phyloP scores from a whole-genome alignment of 2,888 invertebrate genomes.

The Stenoptilia bipunctidactyla region DNA sequence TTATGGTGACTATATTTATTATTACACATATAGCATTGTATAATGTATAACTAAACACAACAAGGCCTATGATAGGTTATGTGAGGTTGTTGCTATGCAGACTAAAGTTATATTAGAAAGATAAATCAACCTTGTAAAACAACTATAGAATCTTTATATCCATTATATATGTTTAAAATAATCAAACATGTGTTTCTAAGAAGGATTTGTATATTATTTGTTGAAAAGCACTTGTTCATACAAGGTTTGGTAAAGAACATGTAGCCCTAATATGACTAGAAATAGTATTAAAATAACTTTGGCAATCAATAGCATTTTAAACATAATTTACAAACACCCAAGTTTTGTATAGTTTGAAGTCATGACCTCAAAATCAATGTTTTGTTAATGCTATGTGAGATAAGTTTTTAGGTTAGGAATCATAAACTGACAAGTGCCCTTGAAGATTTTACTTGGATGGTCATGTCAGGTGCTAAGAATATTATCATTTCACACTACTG shows the following conservation, averaged over 20 bases:
- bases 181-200: no score
- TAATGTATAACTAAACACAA: not conserved
- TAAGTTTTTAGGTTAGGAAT: conserved; percentile 54
- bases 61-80: conserved; percentile 38
- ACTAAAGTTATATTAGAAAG: conserved; percentile 18
- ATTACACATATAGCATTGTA: not conserved
- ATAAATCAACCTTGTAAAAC: not conserved
- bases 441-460: conserved; percentile 44
- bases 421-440: conserved; percentile 32
- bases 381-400: conserved; percentile 17
- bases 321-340: no score
- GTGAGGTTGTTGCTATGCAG: conserved; percentile 54
- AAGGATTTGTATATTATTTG: no score
- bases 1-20: not conserved
- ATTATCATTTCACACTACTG: no score
- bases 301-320: conserved; percentile 12
- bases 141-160: no score
- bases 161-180: no score
- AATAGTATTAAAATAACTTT: conserved; percentile 26
- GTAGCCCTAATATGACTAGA: conserved; percentile 26
- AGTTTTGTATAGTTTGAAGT: no score
- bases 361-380: no score
- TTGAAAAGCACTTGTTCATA: no score
- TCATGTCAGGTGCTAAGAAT: conserved; percentile 30
- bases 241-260: conserved; percentile 24